These are phyloP conservation scores for Euura lappo DNA, from an alignment of 1,140 invertebrate genomes.

Conservation along the genomic window DNA sequence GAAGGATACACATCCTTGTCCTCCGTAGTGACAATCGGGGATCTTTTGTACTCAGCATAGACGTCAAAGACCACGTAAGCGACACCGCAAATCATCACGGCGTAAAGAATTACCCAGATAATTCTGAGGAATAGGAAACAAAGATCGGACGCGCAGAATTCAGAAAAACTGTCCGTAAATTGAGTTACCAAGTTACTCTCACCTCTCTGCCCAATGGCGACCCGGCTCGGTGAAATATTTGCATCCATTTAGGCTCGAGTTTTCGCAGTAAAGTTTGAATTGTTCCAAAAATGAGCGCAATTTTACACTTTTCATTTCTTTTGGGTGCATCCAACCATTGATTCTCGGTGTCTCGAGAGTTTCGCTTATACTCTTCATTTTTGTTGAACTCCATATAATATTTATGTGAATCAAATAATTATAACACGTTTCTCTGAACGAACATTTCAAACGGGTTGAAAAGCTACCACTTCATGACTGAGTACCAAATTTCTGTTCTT, in stretches of 20 bases:
- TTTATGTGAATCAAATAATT: too few relatives aligned
- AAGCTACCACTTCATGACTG: too few relatives aligned
- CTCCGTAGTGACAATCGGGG: slow-evolving; percentile 35
- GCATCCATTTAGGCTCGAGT: slow-evolving; percentile 27
- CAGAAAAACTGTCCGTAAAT: neutral
- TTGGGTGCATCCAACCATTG: neutral
- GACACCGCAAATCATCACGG: slow-evolving; percentile 25
- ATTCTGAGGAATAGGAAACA: slow-evolving; percentile 23
- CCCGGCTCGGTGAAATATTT: slow-evolving; percentile 28
- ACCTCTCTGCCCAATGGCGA: slow-evolving; percentile 31
- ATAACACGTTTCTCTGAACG: too few relatives aligned
- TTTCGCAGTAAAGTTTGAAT: slow-evolving; percentile 27
- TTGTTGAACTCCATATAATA: neutral
- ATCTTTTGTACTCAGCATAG: slow-evolving; percentile 27
- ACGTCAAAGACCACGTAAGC: slow-evolving; percentile 27
- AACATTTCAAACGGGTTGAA: too few relatives aligned
- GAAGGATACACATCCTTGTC: slow-evolving; percentile 39
- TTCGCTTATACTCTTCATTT: neutral
- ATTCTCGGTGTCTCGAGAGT: neutral
- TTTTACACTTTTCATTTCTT: neutral
- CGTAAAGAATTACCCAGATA: slow-evolving; percentile 39
- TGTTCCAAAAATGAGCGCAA: slow-evolving; percentile 18
- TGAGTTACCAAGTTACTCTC: neutral
- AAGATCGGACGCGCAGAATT: neutral
- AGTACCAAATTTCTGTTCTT: too few relatives aligned